Percentiles rank a stretch among this genome's conserved stretches.
These are phyloP conservation scores for Aurelia aurita DNA, from an alignment of 30 jellyfish, hydroid and myxozoan species.

Conservation along the genomic window DNA sequence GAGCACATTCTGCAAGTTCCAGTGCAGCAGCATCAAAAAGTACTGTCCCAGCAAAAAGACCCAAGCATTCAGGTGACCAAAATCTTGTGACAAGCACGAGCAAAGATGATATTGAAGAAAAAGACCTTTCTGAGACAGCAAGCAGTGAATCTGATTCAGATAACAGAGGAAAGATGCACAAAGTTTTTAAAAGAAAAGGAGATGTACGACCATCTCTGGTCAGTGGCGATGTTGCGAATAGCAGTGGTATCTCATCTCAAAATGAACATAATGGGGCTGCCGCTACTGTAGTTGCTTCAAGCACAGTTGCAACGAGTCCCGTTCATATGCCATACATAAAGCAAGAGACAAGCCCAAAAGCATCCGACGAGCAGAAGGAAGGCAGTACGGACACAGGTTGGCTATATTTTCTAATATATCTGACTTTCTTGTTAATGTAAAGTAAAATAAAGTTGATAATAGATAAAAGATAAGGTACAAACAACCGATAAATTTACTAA, in stretches of 20 bases:
- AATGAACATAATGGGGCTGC: background rate
- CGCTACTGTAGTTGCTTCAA: background rate
- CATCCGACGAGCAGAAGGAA: background rate
- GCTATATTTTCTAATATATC: too few relatives aligned
- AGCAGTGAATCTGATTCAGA: background rate
- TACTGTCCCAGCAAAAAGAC: background rate
- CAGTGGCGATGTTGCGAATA: background rate
- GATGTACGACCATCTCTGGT: conserved; percentile 40
- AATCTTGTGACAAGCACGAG: conserved; percentile 36
- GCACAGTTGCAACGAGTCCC: background rate
- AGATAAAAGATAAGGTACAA: too few relatives aligned
- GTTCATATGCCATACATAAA: background rate
- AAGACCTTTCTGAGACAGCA: background rate
- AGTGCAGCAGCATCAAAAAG: background rate
- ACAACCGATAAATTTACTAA: too few relatives aligned
- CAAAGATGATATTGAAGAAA: conserved; percentile 1
- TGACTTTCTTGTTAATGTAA: too few relatives aligned
- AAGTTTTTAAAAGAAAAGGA: background rate
- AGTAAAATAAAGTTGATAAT: too few relatives aligned
- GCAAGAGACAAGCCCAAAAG: background rate
- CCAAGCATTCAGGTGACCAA: background rate
- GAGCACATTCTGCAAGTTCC: background rate
- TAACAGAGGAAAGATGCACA: background rate
- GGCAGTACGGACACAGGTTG: background rate
- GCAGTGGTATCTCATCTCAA: background rate